Percentiles rank a stretch among this genome's conserved stretches.
These are phyloP conservation scores for Homarus americanus DNA, from an alignment of 1,140 invertebrate genomes.

Conservation along the genomic window DNA sequence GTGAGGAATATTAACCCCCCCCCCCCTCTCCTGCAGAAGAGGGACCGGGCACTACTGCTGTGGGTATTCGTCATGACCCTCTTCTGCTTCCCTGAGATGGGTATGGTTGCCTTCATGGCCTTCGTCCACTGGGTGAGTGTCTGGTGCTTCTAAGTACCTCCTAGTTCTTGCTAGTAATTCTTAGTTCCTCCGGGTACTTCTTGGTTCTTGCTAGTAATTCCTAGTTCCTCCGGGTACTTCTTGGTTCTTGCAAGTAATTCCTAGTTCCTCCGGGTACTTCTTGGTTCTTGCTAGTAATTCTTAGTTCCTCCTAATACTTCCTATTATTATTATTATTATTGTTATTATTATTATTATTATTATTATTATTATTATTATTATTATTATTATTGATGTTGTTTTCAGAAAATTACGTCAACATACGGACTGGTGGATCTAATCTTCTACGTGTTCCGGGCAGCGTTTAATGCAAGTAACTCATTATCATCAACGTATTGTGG, in stretches of 20 bases:
- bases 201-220: not conserved
- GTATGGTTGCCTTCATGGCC: constrained; percentile 85
- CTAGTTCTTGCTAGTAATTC: not conserved
- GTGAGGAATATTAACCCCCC: too few relatives aligned
- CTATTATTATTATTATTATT: not conserved
- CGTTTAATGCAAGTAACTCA: constrained; percentile 76
- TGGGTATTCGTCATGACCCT: constrained; percentile 84
- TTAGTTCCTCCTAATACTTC: too few relatives aligned
- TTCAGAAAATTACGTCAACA: constrained; percentile 82
- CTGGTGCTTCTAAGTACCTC: not conserved
- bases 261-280: too few relatives aligned
- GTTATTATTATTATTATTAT: not conserved
- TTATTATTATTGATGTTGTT: not conserved
- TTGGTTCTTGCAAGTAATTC: too few relatives aligned
- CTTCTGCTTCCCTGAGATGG: constrained; percentile 84
- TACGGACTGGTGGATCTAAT: constrained; percentile 82
- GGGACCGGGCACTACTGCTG: constrained; percentile 81
- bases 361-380: not conserved
- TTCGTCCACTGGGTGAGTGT: constrained; percentile 84
- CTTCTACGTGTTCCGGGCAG: constrained; percentile 81
- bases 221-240: not conserved
- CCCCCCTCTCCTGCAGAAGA: too few relatives aligned
- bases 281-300: too few relatives aligned
- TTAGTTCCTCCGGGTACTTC: not conserved
- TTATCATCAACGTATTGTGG: not conserved